phyloP scores from a whole-genome alignment of 2,888 invertebrate genomes.

The Agriopis aurantiaria region DNA sequence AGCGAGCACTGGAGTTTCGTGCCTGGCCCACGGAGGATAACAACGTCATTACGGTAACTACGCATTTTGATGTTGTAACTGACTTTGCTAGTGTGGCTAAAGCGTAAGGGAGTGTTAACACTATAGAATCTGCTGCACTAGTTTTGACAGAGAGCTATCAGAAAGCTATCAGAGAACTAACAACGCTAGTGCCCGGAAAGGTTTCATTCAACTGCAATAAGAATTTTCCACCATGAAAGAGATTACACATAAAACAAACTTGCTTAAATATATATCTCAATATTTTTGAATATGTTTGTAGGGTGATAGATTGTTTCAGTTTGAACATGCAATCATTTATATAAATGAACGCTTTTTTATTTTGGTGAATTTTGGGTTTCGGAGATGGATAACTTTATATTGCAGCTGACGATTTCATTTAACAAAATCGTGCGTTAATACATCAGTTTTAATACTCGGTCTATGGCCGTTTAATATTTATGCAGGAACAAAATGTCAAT shows the following conservation, averaged over 20 bases:
- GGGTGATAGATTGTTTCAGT: not conserved
- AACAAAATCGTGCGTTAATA: constrained; percentile 3
- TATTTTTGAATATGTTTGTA: not conserved
- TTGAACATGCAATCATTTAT: not conserved
- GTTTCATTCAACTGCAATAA: constrained; percentile 7
- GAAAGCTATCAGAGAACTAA: too few species aligned
- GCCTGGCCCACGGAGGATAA: constrained; percentile 88
- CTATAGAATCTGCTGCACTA: constrained; percentile 23
- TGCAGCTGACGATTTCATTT: constrained; percentile 1
- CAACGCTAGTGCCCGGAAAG: too few species aligned
- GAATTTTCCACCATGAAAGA: not conserved
- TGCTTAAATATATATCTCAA: not conserved
- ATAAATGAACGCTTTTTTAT: too few species aligned
- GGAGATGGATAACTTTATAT: not conserved
- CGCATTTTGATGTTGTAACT: constrained; percentile 60
- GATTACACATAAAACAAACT: not conserved
- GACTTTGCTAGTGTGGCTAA: constrained; percentile 45
- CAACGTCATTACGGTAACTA: constrained; percentile 55
- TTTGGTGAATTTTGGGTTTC: not conserved
- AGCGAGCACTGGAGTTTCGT: constrained; percentile 95
- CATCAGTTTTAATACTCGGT: not conserved
- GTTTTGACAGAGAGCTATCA: constrained; percentile 8
- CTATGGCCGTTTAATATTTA: not conserved
- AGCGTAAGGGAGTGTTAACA: constrained; percentile 29
- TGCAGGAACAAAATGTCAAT: not conserved